These are phyloP conservation scores for Limnephilus auricula DNA, from an alignment of 2,888 invertebrate species.

Conservation along the genomic window DNA sequence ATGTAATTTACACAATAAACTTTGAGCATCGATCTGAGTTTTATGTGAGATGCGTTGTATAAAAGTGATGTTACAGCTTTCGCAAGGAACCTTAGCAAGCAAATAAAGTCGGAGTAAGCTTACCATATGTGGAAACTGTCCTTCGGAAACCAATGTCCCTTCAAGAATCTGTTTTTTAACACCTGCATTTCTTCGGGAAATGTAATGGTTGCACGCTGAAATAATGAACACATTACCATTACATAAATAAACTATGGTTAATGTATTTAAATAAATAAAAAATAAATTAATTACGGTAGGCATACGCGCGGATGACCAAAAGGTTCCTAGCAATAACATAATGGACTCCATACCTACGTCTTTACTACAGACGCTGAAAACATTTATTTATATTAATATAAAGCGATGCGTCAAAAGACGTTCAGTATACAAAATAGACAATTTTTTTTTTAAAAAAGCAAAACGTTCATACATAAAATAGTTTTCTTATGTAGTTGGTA, in stretches of 20 bases:
- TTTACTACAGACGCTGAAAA: no score
- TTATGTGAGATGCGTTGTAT: no score
- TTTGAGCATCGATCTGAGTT: no score
- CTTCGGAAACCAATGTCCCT: not conserved
- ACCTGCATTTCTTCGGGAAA: not conserved
- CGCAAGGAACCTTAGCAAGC: not conserved
- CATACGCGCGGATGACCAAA: not conserved
- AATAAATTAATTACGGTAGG: not conserved
- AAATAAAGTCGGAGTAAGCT: not conserved
- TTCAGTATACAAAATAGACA: no score
- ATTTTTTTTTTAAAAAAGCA: no score
- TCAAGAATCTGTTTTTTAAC: not conserved
- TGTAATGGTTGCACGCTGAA: not conserved
- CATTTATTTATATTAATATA: no score
- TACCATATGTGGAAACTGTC: not conserved
- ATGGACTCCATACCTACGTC: not conserved
- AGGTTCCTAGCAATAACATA: not conserved
- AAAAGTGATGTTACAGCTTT: not conserved
- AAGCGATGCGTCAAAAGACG: no score
- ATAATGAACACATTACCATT: not conserved
- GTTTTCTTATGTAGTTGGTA: no score
- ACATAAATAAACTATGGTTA: not conserved
- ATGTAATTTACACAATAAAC: no score
- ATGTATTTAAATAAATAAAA: not conserved
- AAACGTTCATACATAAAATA: no score